Conservation (phyloP, 2,113 vertebrate species). For the Mesocricetus auratus region DNA sequence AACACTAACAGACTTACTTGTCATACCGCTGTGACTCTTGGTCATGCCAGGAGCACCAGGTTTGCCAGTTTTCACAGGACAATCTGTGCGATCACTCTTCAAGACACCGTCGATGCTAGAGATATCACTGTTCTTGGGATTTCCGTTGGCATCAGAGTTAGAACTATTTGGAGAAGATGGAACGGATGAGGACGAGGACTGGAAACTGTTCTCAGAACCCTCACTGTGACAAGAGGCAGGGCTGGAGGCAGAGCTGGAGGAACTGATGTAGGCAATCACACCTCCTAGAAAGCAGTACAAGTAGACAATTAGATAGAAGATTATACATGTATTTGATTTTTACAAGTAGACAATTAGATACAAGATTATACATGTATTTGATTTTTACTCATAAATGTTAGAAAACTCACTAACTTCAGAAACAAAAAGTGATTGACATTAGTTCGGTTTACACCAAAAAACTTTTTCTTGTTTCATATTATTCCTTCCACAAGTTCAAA, state of each 20-base stretch:
- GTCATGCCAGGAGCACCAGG: conserved; percentile 84
- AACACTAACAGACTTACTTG: conserved; percentile 90
- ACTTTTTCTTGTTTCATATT: not conserved
- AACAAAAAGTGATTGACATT: not conserved
- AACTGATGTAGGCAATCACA: conserved; percentile 98
- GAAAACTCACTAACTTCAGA: conserved; percentile 35
- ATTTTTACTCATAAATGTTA: not conserved
- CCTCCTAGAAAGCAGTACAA: conserved; percentile 84
- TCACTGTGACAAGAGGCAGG: conserved; percentile 94
- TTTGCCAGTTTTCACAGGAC: conserved; percentile 89
- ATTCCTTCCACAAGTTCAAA: conserved; percentile 17
- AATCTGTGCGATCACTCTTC: conserved; percentile 86
- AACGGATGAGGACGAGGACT: conserved; percentile 89
- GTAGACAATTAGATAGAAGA: conserved; percentile 32
- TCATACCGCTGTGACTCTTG: conserved; percentile 92
- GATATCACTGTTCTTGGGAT: conserved; percentile 80
- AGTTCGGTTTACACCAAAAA: not conserved
- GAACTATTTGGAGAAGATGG: conserved; percentile 91
- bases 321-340: not conserved
- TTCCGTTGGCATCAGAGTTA: conserved; percentile 85
- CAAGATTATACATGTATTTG: not conserved
- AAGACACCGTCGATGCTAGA: conserved; percentile 78
- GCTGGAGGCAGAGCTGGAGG: conserved; percentile 94
- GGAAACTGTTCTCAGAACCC: conserved; percentile 92
- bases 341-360: conserved; percentile 35